Evolutionary conservation across 1,140 invertebrate species (phyloP).

Genomic region (Adelges cooleyi): DNA sequence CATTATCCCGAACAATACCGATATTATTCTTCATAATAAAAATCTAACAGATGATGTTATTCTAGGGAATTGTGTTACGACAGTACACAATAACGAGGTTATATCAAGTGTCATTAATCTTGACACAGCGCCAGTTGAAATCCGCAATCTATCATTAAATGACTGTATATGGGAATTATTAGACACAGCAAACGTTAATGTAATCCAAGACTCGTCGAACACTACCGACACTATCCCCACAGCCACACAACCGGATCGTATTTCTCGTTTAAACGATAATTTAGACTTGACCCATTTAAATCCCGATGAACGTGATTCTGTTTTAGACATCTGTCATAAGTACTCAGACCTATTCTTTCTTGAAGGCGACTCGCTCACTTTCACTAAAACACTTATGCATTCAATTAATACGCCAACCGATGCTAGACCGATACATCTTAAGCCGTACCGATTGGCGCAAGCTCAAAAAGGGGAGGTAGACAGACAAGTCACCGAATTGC

Average conservation of each 20-base stretch:
- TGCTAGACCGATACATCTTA: conserved; percentile 32
- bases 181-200: neutral
- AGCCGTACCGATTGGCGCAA: conserved; percentile 36
- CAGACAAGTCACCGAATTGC: conserved; percentile 34
- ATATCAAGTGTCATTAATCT: too few species aligned
- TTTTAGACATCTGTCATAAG: conserved; percentile 6
- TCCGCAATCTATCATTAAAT: neutral
- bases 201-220: neutral
- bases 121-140: too few species aligned
- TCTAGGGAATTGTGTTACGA: too few species aligned
- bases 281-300: conserved; percentile 30
- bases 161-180: too few species aligned
- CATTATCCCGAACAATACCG: neutral
- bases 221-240: neutral
- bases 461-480: conserved; percentile 36
- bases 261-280: neutral
- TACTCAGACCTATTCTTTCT: conserved; percentile 30
- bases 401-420: conserved; percentile 31
- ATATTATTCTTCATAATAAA: neutral
- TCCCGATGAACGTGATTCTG: conserved; percentile 20
- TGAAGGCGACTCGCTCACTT: conserved; percentile 14
- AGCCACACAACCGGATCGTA: neutral
- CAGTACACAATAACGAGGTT: too few species aligned
- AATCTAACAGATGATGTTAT: neutral
- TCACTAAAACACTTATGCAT: conserved; percentile 34